Evolutionary conservation across 2,888 invertebrate genomes (phyloP), one percentile per base, ranked within the genome.

Genomic region (Ypsolopha scabrella): DNA sequence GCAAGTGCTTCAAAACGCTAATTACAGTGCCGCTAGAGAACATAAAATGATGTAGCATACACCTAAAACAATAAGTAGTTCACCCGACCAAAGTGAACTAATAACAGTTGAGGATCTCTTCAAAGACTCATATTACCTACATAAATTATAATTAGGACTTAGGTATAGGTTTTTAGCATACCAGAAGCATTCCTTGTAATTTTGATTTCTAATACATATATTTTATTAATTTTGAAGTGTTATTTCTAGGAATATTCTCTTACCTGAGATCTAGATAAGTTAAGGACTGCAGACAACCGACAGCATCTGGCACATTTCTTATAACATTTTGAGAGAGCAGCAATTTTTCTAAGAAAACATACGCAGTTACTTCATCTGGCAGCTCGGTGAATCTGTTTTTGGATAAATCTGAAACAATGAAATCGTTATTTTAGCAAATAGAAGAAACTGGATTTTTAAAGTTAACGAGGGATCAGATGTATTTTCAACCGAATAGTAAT

Each of bases 271-370:
- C 96, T 77, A 98, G 89, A 82, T 94, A 94, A 62, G 93, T 94
- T 53, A 98, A 90, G 59, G 94, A 94, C 70, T 95, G 94, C 52
- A 98, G 88, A 75, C 90, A 90, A 55, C 91, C 91, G 54, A 98
- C 90, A 37, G 92, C 90, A 66, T 96, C 94, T 52, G 97, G 97
- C 68, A 98, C 91, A 65, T 90, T 90, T 69, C 95, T 91, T 71
- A 98, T 94, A 60, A 93, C 91, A 88, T 98, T 98, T 87, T 97
- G 95, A 77, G 97, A 95, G 61, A 95, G 90, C 64, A 94, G 89
- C 60, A 98, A 88, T 68, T 93, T 93, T 87, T 98, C 97, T 79
- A 97, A 89, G 78, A 94, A 96, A 61, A 92, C 88, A 80, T 94
- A 97, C 56, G 93, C 90, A 57, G 96, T 95, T 59, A 98, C 88